Conservation (phyloP, 1,140 invertebrate species). For the Battus philenor region DNA sequence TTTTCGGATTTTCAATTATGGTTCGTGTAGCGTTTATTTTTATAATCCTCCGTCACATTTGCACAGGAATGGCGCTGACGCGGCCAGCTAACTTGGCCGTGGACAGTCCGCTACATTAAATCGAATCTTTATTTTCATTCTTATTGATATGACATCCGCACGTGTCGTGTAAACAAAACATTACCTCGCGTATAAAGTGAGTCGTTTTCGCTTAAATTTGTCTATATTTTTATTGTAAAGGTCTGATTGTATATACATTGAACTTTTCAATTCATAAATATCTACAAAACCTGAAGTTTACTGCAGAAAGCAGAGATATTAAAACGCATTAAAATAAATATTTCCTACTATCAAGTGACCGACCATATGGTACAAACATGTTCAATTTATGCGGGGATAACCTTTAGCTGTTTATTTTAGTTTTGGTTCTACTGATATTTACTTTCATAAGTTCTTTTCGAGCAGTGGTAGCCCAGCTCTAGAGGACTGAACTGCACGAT, state of each 20-base stretch:
- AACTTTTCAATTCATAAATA: not conserved
- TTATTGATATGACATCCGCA: slow-evolving; percentile 43
- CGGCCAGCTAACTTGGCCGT: not conserved
- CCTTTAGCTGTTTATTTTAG: too few relatives aligned
- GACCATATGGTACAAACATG: not conserved
- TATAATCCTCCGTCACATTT: slow-evolving; percentile 9
- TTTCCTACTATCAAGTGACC: not conserved
- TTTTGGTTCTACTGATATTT: too few relatives aligned
- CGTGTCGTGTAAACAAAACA: slow-evolving; percentile 35
- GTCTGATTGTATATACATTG: slow-evolving; percentile 11
- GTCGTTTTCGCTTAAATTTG: slow-evolving; percentile 28
- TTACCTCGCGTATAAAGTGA: slow-evolving; percentile 19
- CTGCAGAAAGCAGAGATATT: not conserved
- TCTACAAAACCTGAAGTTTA: slow-evolving; percentile 3
- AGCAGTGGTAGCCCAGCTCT: too few relatives aligned
- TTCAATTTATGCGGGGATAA: too few relatives aligned
- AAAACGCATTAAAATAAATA: not conserved
- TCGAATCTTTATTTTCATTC: slow-evolving; percentile 52
- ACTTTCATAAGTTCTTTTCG: too few relatives aligned
- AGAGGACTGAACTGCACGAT: too few relatives aligned
- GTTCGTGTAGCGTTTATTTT: slow-evolving; percentile 10
- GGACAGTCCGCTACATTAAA: slow-evolving; percentile 36
- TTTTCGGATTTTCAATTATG: not conserved
- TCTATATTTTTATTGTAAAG: slow-evolving; percentile 39
- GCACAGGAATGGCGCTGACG: slow-evolving; percentile 2